Conservation (phyloP, 53 echinoderm and acorn worm species). For the Actinopyga echinites region DNA sequence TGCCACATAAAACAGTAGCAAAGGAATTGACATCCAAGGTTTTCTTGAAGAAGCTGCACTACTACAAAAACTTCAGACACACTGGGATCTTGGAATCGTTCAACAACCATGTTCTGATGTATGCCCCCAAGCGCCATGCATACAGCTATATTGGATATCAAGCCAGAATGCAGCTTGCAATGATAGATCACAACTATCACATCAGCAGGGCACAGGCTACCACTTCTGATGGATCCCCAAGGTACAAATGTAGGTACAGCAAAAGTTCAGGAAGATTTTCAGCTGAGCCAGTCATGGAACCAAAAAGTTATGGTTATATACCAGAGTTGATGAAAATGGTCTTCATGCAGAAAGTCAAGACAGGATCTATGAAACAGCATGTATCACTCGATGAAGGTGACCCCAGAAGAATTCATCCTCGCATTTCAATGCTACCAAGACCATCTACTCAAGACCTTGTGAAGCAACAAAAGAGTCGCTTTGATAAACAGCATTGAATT, state of each 20-base stretch:
- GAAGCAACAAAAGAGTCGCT: slow-evolving; percentile 1
- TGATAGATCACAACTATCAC: slow-evolving; percentile 33
- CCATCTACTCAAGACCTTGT: not conserved
- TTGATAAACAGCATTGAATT: too few relatives aligned
- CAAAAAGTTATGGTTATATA: slow-evolving; percentile 31
- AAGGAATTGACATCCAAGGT: not conserved
- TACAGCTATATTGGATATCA: slow-evolving; percentile 11
- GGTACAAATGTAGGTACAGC: not conserved
- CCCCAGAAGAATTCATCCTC: slow-evolving; percentile 38
- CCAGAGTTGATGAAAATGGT: slow-evolving; percentile 1
- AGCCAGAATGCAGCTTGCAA: not conserved
- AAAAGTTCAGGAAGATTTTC: slow-evolving; percentile 28
- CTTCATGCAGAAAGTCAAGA: slow-evolving; percentile 9
- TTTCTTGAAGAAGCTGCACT: slow-evolving; percentile 15
- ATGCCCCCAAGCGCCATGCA: slow-evolving; percentile 31
- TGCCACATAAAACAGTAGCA: too few relatives aligned
- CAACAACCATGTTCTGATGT: slow-evolving; percentile 50
- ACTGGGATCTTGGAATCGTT: slow-evolving; percentile 39
- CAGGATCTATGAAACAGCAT: slow-evolving; percentile 35
- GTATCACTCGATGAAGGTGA: slow-evolving; percentile 44
- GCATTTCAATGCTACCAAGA: slow-evolving; percentile 28
- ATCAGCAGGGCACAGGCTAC: not conserved
- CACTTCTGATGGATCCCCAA: not conserved
- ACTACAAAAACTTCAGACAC: slow-evolving; percentile 36
- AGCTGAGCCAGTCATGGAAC: slow-evolving; percentile 31